Conservation (phyloP, 2,113 vertebrate species). For the Vidua macroura region DNA sequence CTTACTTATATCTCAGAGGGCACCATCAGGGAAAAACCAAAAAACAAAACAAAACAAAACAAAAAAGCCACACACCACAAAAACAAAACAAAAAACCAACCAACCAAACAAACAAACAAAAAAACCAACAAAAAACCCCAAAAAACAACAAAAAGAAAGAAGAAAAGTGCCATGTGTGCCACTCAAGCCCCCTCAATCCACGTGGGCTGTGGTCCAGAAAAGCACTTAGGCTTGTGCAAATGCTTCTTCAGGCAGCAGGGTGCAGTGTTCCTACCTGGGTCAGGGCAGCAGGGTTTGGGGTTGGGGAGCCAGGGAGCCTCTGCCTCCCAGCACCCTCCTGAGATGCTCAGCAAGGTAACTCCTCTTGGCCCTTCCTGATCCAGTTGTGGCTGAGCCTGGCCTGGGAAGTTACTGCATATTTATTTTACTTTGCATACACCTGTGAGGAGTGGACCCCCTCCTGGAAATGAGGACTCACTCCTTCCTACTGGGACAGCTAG, state of each 20-base stretch:
- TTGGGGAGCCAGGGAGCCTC: background rate
- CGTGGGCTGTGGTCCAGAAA: background rate
- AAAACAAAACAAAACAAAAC: background rate
- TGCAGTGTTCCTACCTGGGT: background rate
- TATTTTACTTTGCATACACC: background rate
- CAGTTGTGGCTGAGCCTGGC: background rate
- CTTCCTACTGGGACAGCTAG: background rate
- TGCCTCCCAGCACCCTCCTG: background rate
- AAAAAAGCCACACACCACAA: too few species aligned
- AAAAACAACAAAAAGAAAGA: background rate
- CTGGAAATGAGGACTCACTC: background rate
- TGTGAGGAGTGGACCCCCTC: background rate
- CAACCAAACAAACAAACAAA: too few species aligned
- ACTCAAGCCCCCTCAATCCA: background rate
- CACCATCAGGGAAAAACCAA: fast-evolving
- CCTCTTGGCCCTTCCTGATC: background rate
- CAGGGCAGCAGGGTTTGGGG: background rate
- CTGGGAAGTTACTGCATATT: background rate
- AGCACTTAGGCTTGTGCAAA: background rate
- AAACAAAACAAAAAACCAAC: background rate
- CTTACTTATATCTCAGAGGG: background rate
- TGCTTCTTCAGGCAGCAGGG: fast-evolving
- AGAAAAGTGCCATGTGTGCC: background rate
- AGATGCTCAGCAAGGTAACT: background rate
- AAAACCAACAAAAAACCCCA: background rate